phyloP scores from a whole-genome alignment of 1,140 invertebrate genomes.

The Leptinotarsa lineolata region DNA sequence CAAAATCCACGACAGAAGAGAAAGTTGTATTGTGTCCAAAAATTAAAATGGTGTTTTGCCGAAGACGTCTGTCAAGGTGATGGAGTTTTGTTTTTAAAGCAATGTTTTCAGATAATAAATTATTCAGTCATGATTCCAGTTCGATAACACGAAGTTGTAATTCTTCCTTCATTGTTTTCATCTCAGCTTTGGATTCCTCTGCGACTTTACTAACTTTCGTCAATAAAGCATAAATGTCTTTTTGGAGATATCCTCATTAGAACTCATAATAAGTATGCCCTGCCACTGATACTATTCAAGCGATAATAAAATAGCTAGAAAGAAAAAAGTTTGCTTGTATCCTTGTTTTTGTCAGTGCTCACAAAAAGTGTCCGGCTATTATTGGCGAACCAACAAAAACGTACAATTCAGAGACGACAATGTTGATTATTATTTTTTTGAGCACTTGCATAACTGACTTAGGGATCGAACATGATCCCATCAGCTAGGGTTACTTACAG shows the following conservation, averaged over 20 bases:
- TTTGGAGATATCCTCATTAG: background rate
- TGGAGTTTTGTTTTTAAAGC: background rate
- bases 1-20: background rate
- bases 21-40: background rate
- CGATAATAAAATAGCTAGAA: too few relatives aligned
- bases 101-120: background rate
- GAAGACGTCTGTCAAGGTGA: background rate
- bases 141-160: background rate
- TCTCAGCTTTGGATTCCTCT: background rate
- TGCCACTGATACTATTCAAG: background rate
- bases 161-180: background rate
- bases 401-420: too few relatives aligned
- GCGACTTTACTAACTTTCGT: background rate
- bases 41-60: background rate
- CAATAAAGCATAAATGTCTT: background rate
- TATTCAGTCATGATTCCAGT: background rate
- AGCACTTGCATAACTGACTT: too few relatives aligned
- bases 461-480: too few relatives aligned
- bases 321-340: too few relatives aligned
- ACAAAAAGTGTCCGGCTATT: too few relatives aligned
- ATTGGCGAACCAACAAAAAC: too few relatives aligned
- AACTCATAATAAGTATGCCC: background rate
- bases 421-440: too few relatives aligned
- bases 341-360: too few relatives aligned
- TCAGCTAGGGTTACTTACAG: too few relatives aligned